Conservation (phyloP, 2,888 invertebrate species). For the Drosophila rubida region DNA sequence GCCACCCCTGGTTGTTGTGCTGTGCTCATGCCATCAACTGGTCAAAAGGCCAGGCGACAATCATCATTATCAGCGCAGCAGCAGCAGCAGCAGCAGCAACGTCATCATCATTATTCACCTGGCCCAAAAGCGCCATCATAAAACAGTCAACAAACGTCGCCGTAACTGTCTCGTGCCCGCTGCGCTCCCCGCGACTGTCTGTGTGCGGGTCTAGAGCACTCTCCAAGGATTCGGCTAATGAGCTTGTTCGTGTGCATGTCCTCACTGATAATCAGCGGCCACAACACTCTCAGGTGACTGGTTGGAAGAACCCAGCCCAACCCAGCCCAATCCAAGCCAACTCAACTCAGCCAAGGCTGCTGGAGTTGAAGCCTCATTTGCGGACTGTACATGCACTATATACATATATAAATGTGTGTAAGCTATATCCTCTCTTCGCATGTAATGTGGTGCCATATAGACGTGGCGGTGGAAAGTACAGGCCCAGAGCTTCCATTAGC, state of each 20-base stretch:
- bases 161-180: conserved; percentile 23
- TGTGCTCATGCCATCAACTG: conserved; percentile 2
- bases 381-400: conserved; percentile 6
- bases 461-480: not conserved
- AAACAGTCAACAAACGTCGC: conserved; percentile 31
- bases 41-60: conserved; percentile 49
- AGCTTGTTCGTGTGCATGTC: conserved; percentile 69
- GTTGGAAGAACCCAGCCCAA: not conserved
- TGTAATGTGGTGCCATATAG: too few relatives aligned
- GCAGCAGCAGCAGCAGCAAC: not conserved
- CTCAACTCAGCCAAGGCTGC: conserved; percentile 25
- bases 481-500: conserved; percentile 41
- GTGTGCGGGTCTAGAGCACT: conserved; percentile 36
- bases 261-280: conserved; percentile 43
- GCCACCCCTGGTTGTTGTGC: not conserved
- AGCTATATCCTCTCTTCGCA: too few relatives aligned
- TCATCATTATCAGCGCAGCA: conserved; percentile 40
- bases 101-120: conserved; percentile 55
- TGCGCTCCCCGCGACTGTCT: not conserved
- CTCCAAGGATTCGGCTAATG: conserved; percentile 76
- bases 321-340: too few relatives aligned
- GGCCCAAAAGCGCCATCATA: conserved; percentile 59
- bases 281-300: conserved; percentile 26
- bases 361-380: conserved; percentile 43
- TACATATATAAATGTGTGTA: not conserved